phyloP scores from a whole-genome alignment of 1,140 invertebrate species.

The Camponotus pennsylvanicus region DNA sequence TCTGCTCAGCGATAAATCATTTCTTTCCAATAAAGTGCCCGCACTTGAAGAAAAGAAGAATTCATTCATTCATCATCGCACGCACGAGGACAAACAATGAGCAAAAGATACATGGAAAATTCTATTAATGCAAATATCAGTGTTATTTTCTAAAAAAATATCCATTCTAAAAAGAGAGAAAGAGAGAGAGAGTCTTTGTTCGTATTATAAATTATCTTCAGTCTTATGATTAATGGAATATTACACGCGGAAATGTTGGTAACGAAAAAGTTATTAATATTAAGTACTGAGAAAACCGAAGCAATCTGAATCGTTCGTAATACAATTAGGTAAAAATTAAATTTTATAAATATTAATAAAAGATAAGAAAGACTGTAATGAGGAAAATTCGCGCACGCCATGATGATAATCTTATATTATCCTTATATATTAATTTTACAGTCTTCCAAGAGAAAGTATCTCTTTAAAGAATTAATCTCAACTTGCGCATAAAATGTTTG shows the following conservation, averaged over 20 bases:
- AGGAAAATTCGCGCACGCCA: background rate
- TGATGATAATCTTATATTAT: background rate
- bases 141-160: slow-evolving; percentile 3
- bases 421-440: background rate
- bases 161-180: no score
- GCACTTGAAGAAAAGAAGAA: slow-evolving; percentile 59
- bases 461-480: background rate
- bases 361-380: no score
- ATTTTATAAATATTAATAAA: no score
- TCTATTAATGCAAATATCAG: slow-evolving; percentile 42
- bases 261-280: background rate
- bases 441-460: background rate
- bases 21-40: slow-evolving; percentile 61
- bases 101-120: slow-evolving; percentile 58
- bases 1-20: slow-evolving; percentile 60
- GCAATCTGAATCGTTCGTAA: background rate
- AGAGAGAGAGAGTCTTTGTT: background rate
- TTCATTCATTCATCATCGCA: slow-evolving; percentile 66
- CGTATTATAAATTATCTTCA: background rate
- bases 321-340: no score
- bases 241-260: background rate
- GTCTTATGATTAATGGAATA: background rate
- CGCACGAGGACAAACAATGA: background rate
- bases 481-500: background rate
- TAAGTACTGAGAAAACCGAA: background rate